phyloP scores from a whole-genome alignment of 2,113 vertebrate genomes.

The Eira barbara region DNA sequence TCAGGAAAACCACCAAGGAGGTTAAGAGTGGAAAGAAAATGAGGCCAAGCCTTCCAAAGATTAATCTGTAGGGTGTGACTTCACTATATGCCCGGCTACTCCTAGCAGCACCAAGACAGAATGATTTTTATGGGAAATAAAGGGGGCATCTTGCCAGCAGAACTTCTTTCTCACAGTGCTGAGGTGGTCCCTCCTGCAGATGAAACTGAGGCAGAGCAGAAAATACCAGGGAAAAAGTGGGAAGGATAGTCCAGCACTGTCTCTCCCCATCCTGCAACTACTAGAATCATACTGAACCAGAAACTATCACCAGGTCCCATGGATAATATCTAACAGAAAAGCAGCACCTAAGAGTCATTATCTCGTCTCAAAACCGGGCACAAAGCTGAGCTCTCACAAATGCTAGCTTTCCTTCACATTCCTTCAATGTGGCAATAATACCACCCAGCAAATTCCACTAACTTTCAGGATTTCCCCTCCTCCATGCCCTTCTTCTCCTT shows the following conservation, averaged over 20 bases:
- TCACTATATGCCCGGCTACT: not conserved
- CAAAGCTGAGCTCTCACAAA: not conserved
- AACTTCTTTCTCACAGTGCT: not conserved
- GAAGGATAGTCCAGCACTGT: not conserved
- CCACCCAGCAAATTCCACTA: not conserved
- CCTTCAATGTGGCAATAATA: not conserved
- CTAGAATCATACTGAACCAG: not conserved
- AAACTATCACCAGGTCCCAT: not conserved
- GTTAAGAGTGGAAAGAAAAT: not conserved
- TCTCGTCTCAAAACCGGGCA: not conserved
- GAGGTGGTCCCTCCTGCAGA: not conserved
- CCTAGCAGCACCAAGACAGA: not conserved
- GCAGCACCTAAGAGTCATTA: conserved; percentile 13
- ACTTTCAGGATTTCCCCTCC: not conserved
- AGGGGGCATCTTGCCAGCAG: not conserved
- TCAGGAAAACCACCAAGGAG: conserved; percentile 11
- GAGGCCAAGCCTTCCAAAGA: not conserved
- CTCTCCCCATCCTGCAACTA: not conserved
- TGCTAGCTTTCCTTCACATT: not conserved
- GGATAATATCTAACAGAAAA: not conserved
- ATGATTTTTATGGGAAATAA: conserved; percentile 6
- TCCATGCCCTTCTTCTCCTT: not conserved
- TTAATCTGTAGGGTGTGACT: not conserved
- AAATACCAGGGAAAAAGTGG: not conserved
- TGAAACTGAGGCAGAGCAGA: not conserved